phyloP scores from a whole-genome alignment of 2,888 invertebrate genomes.

The Cancer borealis region DNA sequence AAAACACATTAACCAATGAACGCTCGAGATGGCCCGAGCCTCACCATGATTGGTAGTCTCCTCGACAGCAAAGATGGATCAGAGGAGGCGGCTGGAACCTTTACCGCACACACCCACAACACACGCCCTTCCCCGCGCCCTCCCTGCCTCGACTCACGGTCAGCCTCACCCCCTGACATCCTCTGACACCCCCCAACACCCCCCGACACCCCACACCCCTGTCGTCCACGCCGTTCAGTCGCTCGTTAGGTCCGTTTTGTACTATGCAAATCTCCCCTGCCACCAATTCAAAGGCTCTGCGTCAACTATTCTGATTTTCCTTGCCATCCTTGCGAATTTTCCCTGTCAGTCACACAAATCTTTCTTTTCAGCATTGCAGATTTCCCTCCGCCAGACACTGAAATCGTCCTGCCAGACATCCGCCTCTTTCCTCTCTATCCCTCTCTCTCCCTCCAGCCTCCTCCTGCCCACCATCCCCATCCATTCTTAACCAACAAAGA shows the following conservation, averaged over 20 bases:
- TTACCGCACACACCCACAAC: neutral
- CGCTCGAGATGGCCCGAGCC: slow-evolving; percentile 50
- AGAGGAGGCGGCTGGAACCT: slow-evolving; percentile 2
- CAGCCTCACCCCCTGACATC: neutral
- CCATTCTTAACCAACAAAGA: slow-evolving; percentile 13
- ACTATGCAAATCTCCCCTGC: neutral
- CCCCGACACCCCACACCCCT: neutral
- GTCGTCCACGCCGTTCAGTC: neutral
- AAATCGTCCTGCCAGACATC: neutral
- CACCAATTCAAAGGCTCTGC: neutral
- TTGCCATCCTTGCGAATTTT: neutral
- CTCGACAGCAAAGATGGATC: slow-evolving; percentile 66
- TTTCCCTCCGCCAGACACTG: neutral
- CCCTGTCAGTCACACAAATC: neutral
- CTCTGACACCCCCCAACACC: neutral
- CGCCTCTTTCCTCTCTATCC: neutral
- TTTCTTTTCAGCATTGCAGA: slow-evolving; percentile 46
- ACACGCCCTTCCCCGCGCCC: too few relatives aligned
- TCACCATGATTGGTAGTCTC: slow-evolving; percentile 61
- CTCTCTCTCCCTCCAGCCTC: neutral
- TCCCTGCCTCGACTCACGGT: neutral
- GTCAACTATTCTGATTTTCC: neutral
- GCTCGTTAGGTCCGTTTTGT: neutral
- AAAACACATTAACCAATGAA: slow-evolving; percentile 72
- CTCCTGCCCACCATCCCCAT: neutral